Percentiles rank a stretch among this genome's conserved stretches.
phyloP scores from a whole-genome alignment of 35 echinoderm and acorn worm species.

The Stichopus chloronotus region DNA sequence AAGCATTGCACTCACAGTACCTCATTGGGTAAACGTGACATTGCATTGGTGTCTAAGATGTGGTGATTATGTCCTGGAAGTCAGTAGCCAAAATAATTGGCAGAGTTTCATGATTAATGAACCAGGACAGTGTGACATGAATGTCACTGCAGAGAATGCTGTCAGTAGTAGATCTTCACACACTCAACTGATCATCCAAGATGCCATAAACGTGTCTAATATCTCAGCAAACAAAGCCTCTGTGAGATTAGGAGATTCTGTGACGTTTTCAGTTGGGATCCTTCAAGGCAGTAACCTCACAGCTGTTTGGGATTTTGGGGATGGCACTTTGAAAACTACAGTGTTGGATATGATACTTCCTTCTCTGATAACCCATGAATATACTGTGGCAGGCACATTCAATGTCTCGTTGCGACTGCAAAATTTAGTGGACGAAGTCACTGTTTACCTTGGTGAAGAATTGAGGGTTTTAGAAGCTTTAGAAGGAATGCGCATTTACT shows the following conservation, averaged over 20 bases:
- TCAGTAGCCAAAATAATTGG: background rate
- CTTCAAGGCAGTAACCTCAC: slow-evolving; percentile 8
- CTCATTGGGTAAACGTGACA: background rate
- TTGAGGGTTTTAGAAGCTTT: background rate
- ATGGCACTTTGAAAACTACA: background rate
- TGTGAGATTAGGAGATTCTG: background rate
- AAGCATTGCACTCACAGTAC: background rate
- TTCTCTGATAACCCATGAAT: slow-evolving; percentile 26
- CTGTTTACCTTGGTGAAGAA: background rate
- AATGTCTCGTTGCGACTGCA: background rate
- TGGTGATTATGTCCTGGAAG: background rate
- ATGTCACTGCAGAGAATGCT: slow-evolving; percentile 6
- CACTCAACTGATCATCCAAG: slow-evolving; percentile 10
- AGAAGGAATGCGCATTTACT: background rate
- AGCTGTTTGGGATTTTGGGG: slow-evolving; percentile 44
- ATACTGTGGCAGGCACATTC: background rate
- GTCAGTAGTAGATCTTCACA: background rate
- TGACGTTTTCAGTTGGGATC: background rate
- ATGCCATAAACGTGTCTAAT: background rate
- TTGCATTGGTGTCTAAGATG: background rate
- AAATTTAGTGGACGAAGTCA: slow-evolving; percentile 20
- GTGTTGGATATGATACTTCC: background rate
- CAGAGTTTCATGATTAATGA: background rate
- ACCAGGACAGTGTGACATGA: background rate
- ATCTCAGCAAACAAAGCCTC: background rate